Evolutionary conservation across 2,888 invertebrate genomes (phyloP), one percentile per base, ranked within the genome.

Genomic region (Lampropteryx suffumata): DNA sequence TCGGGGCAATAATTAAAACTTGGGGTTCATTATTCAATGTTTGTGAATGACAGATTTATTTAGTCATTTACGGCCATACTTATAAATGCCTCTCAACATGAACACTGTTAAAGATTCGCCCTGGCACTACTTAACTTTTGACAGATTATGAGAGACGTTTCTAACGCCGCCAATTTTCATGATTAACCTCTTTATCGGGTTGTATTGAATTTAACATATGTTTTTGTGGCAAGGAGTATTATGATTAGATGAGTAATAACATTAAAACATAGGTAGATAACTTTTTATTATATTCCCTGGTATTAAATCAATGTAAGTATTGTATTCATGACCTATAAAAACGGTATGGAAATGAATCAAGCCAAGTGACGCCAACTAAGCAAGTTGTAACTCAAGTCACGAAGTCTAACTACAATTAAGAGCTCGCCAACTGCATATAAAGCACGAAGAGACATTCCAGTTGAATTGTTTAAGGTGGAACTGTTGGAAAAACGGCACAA

Each of bases 1-100:
- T 79, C 80, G 76, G 66, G 74, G 79, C 77, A 81, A 84, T 86
- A 86, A 88, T 88, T 85, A 85, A 87, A 87, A 84, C 72, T 83
- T 79, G 67, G 68, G 69, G 67, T 77, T 76, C 69, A 83, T 88
- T 85, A 79, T 83, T 82, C 68, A 65, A 67, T 74, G 72, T 79
- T 79, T 84, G 83, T 65, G 65, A 75, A 69, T 76, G 82, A 79
- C 79, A 79, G 73, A 62, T 71, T 69, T 71, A 71, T n/a, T n/a
- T n/a, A n/a, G n/a, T n/a, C n/a, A n/a, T n/a, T n/a, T n/a, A n/a
- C n/a, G n/a, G n/a, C n/a, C n/a, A n/a, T n/a, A n/a, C n/a, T n/a
- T n/a, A n/a, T n/a, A n/a, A n/a, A n/a, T n/a, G n/a, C n/a, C n/a
- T n/a, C n/a, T n/a, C n/a, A n/a, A n/a, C n/a, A n/a, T n/a, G n/a